phyloP scores from a whole-genome alignment of 1,140 invertebrate species.

The Pseudachorutes palmiensis region DNA sequence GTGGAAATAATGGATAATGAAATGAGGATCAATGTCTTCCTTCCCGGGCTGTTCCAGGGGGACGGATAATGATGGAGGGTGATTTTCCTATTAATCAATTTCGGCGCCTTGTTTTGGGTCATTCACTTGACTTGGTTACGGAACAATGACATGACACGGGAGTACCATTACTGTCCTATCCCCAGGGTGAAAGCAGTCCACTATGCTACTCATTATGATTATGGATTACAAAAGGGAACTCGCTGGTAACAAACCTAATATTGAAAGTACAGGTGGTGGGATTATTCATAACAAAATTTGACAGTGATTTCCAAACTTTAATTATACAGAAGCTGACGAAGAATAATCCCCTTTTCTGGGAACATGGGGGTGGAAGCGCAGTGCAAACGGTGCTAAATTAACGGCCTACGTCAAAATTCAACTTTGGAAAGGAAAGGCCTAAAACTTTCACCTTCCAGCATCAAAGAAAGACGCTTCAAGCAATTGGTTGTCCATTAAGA shows the following conservation, averaged over 20 bases:
- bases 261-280: background rate
- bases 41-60: background rate
- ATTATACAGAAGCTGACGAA: too few species aligned
- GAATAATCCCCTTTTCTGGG: too few species aligned
- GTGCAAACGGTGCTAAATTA: too few species aligned
- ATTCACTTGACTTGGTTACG: conserved; percentile 11
- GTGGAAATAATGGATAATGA: background rate
- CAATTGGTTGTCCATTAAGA: too few species aligned
- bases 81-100: background rate
- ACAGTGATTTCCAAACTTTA: background rate
- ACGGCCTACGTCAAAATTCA: too few species aligned
- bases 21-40: background rate
- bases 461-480: too few species aligned
- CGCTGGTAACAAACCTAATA: background rate
- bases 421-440: too few species aligned
- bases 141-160: background rate
- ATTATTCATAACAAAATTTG: background rate
- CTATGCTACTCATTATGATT: background rate
- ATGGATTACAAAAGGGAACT: conserved; percentile 1
- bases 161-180: background rate
- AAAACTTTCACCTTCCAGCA: too few species aligned
- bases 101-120: background rate
- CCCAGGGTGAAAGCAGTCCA: background rate
- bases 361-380: too few species aligned
- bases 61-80: background rate